Percentiles rank a stretch among this genome's conserved stretches.
These are phyloP conservation scores for Uloborus plumipes DNA, from an alignment of 2,888 invertebrate species.

Conservation along the genomic window DNA sequence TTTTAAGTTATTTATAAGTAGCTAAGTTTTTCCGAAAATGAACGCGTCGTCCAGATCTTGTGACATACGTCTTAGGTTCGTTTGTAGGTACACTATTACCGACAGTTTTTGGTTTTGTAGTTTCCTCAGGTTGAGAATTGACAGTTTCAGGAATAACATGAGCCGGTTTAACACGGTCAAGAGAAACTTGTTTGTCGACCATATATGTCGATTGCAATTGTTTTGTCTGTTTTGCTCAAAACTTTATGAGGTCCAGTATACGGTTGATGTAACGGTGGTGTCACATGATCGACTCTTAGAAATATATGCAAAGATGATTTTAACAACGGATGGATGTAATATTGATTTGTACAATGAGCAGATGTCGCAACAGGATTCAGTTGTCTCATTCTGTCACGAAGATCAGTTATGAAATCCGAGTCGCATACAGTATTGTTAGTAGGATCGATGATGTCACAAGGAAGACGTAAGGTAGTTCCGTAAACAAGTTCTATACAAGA, in stretches of 20 bases:
- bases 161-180: background rate
- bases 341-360: background rate
- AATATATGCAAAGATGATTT: background rate
- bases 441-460: constrained; percentile 10
- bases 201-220: background rate
- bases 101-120: too few species aligned
- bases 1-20: too few species aligned
- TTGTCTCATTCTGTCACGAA: constrained; percentile 6
- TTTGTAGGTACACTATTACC: too few species aligned
- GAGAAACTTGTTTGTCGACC: background rate
- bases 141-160: background rate
- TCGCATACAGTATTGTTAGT: background rate
- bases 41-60: too few species aligned
- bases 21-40: too few species aligned
- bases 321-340: background rate
- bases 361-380: constrained; percentile 15
- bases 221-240: background rate
- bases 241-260: background rate
- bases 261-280: background rate
- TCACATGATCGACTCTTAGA: background rate
- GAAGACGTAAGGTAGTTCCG: constrained; percentile 7
- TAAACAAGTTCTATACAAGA: constrained; percentile 20
- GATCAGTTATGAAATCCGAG: background rate
- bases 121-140: too few species aligned
- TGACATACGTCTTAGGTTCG: too few species aligned